These are phyloP conservation scores for Autographa gamma DNA, from an alignment of 2,888 invertebrate genomes.

Conservation along the genomic window DNA sequence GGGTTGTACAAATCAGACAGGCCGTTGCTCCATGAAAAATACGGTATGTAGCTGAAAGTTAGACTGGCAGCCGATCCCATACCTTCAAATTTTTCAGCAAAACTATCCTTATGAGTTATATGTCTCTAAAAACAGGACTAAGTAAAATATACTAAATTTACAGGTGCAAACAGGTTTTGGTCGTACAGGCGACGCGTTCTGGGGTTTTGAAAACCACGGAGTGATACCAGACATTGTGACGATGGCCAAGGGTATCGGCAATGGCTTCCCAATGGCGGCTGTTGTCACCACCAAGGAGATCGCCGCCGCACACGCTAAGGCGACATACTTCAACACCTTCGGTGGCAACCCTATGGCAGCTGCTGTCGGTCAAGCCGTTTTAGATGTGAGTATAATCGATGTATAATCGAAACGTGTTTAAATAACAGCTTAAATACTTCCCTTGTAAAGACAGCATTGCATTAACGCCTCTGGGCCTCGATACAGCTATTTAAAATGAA, in stretches of 20 bases:
- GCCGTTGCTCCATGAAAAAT: too few species aligned
- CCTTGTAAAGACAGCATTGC: too few species aligned
- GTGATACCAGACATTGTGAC: conserved; percentile 98
- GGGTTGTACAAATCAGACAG: too few species aligned
- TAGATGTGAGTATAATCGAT: conserved; percentile 94
- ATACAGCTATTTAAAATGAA: too few species aligned
- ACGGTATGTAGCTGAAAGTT: too few species aligned
- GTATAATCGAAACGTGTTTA: too few species aligned
- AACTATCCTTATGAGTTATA: too few species aligned
- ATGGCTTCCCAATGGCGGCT: conserved; percentile 98
- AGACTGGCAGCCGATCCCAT: too few species aligned
- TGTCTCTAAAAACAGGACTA: too few species aligned
- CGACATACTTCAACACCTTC: conserved; percentile 97
- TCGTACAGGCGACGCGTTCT: conserved; percentile 97
- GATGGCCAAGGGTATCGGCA: conserved; percentile 98
- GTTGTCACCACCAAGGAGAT: conserved; percentile 97
- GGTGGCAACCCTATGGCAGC: conserved; percentile 98
- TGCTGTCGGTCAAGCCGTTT: conserved; percentile 96
- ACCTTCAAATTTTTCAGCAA: not conserved
- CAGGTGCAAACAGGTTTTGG: conserved; percentile 98
- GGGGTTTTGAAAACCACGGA: conserved; percentile 98
- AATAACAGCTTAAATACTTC: too few species aligned
- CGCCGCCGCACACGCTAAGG: conserved; percentile 92
- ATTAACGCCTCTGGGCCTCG: too few species aligned
- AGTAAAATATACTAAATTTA: not conserved